A percentile compares a stretch with the other conserved stretches of the same genome.
These are phyloP conservation scores for Ciconia maguari DNA, from an alignment of 2,113 vertebrate species.

Conservation along the genomic window DNA sequence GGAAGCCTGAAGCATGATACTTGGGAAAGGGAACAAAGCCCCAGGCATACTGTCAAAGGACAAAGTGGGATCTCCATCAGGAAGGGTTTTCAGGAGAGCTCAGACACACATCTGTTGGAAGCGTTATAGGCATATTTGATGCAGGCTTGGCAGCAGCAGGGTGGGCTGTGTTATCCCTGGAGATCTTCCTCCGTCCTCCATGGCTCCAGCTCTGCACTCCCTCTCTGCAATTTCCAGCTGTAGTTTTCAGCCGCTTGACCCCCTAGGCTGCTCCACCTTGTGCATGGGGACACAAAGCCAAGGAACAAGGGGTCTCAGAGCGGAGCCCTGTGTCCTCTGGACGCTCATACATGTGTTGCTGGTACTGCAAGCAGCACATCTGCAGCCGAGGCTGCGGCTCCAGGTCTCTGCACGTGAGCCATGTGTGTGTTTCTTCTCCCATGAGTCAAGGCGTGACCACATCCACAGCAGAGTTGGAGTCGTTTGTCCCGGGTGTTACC, in stretches of 20 bases:
- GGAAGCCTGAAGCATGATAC: neutral
- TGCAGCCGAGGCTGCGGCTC: neutral
- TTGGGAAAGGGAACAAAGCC: neutral
- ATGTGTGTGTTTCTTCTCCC: accelerated
- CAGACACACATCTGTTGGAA: neutral
- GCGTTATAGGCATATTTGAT: neutral
- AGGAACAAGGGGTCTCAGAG: neutral
- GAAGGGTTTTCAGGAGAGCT: neutral
- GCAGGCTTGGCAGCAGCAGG: neutral
- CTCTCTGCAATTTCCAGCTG: neutral
- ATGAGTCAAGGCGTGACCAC: neutral
- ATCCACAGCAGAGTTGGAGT: neutral
- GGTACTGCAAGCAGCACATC: accelerated
- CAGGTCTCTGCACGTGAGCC: neutral
- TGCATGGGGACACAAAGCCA: neutral
- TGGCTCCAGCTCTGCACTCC: neutral
- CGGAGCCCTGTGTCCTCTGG: neutral
- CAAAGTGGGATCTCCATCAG: neutral
- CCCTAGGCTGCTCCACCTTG: neutral
- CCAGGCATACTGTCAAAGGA: neutral
- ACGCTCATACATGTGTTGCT: accelerated
- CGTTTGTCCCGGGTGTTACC: neutral
- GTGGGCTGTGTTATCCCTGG: neutral
- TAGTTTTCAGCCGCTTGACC: neutral
- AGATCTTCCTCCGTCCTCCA: neutral